A percentile compares a stretch with the other conserved stretches of the same genome.
Conservation (phyloP, 1,140 invertebrate genomes). For the Zaprionus gabonicus region DNA sequence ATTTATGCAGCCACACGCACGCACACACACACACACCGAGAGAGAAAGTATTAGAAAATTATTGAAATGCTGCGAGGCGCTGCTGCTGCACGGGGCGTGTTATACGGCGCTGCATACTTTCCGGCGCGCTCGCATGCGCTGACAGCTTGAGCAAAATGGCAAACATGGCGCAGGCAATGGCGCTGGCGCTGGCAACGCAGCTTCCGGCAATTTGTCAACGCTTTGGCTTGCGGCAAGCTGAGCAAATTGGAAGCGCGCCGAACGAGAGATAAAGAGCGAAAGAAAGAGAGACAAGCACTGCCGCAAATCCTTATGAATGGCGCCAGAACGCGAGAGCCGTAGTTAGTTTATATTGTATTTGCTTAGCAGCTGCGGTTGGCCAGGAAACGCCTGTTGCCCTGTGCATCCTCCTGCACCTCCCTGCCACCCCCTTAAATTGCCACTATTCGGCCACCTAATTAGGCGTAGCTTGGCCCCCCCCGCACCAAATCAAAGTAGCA, state of each 20-base stretch:
- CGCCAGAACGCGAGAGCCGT: background rate
- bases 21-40: background rate
- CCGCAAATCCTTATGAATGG: slow-evolving; percentile 73
- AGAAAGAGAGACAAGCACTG: slow-evolving; percentile 42
- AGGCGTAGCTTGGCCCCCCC: background rate
- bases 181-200: background rate
- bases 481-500: background rate
- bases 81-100: slow-evolving; percentile 28
- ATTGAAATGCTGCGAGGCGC: slow-evolving; percentile 50
- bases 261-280: background rate
- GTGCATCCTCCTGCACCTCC: background rate
- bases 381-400: slow-evolving; percentile 22
- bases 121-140: slow-evolving; percentile 54
- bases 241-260: slow-evolving; percentile 53
- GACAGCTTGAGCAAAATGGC: slow-evolving; percentile 77
- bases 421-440: too few species aligned
- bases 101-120: slow-evolving; percentile 69
- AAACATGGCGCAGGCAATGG: slow-evolving; percentile 51
- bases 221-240: slow-evolving; percentile 71
- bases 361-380: slow-evolving; percentile 22
- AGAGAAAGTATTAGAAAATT: slow-evolving; percentile 65
- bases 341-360: slow-evolving; percentile 40
- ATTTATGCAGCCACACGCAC: slow-evolving; percentile 37
- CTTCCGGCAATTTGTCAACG: slow-evolving; percentile 73
- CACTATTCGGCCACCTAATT: slow-evolving; percentile 9